These are phyloP conservation scores for Cheilosia vernalis DNA, from an alignment of 2,888 invertebrate genomes.

Conservation along the genomic window DNA sequence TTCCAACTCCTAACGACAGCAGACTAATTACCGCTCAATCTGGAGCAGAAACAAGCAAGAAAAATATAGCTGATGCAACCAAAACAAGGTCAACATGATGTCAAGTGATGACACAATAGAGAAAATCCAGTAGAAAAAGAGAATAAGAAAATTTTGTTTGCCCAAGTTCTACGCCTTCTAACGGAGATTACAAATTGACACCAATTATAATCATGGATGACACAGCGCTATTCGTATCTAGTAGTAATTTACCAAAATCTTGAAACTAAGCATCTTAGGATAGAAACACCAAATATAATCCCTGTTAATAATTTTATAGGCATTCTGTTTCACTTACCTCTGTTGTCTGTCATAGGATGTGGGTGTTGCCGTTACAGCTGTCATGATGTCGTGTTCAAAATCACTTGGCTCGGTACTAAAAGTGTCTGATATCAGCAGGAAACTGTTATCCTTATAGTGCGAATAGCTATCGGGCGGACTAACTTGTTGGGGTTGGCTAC, in stretches of 20 bases:
- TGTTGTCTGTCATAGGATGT: conserved; percentile 82
- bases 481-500: conserved; percentile 89
- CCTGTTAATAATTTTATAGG: not conserved
- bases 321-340: conserved; percentile 78
- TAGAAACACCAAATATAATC: not conserved
- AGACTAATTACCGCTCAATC: conserved; percentile 33
- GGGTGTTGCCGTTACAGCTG: conserved; percentile 80
- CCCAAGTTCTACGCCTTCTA: conserved; percentile 27
- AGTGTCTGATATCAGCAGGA: conserved; percentile 77
- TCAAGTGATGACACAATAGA: conserved; percentile 66
- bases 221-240: not conserved
- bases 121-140: conserved; percentile 27
- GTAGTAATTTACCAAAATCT: not conserved
- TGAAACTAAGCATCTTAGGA: conserved; percentile 10
- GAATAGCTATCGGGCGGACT: conserved; percentile 85
- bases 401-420: conserved; percentile 81
- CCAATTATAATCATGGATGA: conserved; percentile 30
- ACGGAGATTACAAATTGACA: conserved; percentile 36
- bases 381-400: conserved; percentile 80
- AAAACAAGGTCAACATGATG: conserved; percentile 69
- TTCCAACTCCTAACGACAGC: not conserved
- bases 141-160: conserved; percentile 39
- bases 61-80: conserved; percentile 46
- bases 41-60: conserved; percentile 17
- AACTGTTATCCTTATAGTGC: conserved; percentile 79